A percentile compares a stretch with the other conserved stretches of the same genome.
Conservation (phyloP, 2,797 vertebrate species). For the Furcifer pardalis region DNA sequence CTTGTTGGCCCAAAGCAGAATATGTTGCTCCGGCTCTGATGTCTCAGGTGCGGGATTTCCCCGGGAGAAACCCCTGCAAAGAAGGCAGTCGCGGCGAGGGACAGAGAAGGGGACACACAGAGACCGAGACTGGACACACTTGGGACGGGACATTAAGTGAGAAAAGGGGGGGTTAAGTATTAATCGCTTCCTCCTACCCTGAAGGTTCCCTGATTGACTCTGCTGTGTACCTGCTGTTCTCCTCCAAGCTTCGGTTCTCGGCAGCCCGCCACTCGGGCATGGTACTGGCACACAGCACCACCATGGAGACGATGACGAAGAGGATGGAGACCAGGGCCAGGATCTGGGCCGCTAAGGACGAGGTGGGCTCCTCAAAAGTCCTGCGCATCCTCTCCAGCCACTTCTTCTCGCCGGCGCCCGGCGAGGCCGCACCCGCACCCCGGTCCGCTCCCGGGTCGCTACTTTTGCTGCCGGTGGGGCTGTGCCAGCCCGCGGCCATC, state of each 20-base stretch:
- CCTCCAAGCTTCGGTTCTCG: slow-evolving; percentile 91
- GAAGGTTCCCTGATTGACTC: slow-evolving; percentile 85
- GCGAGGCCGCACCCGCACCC: slow-evolving; percentile 62
- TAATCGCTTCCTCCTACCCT: slow-evolving; percentile 83
- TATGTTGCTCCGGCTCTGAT: neutral
- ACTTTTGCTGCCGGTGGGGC: neutral
- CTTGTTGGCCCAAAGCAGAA: neutral
- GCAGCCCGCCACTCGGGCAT: slow-evolving; percentile 96
- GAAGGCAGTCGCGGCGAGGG: neutral
- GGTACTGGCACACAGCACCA: slow-evolving; percentile 96
- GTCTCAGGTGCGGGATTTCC: neutral
- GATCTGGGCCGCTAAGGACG: slow-evolving; percentile 92
- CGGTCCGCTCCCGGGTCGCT: slow-evolving; percentile 39
- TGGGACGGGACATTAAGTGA: neutral
- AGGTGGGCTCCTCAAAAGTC: slow-evolving; percentile 96
- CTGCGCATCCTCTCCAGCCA: slow-evolving; percentile 94
- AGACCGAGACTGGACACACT: slow-evolving; percentile 62
- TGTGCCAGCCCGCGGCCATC: slow-evolving; percentile 48
- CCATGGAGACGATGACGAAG: slow-evolving; percentile 97
- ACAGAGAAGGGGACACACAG: slow-evolving; percentile 16
- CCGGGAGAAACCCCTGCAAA: too few relatives aligned
- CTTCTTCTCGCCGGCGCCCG: slow-evolving; percentile 74
- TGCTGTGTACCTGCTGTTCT: slow-evolving; percentile 94
- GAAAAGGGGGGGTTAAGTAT: slow-evolving; percentile 63
- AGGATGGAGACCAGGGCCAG: slow-evolving; percentile 93